These are phyloP conservation scores for Paguma larvata DNA, from an alignment of 2,797 vertebrate genomes.

Conservation along the genomic window DNA sequence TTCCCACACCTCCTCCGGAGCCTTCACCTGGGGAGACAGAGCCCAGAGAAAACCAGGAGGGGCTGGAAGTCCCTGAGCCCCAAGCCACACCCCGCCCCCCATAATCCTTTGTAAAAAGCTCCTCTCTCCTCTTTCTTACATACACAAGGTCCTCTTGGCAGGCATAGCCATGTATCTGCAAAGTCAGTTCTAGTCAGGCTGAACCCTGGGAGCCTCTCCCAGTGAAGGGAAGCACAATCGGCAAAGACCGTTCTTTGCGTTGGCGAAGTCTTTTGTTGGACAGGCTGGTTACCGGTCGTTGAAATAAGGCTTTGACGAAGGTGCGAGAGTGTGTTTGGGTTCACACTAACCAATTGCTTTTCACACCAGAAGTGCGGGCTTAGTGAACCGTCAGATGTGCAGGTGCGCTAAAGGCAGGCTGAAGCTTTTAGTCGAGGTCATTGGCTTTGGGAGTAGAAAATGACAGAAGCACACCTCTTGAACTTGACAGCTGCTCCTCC, in stretches of 20 bases:
- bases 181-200: background rate
- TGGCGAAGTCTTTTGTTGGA: background rate
- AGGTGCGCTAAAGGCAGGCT: background rate
- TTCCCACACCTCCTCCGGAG: constrained; percentile 22
- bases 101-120: constrained; percentile 77
- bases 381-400: background rate
- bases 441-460: background rate
- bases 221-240: background rate
- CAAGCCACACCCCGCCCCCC: background rate
- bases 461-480: background rate
- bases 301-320: constrained; percentile 23
- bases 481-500: background rate
- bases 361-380: constrained; percentile 21
- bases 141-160: constrained; percentile 43
- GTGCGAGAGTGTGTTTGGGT: background rate
- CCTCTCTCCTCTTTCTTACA: background rate
- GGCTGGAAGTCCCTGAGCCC: background rate
- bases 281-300: background rate
- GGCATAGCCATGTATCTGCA: constrained; percentile 24
- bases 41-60: constrained; percentile 63
- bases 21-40: constrained; percentile 29
- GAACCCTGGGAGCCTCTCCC: background rate
- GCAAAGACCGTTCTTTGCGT: background rate
- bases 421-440: background rate
- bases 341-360: background rate